Base-by-base conservation (phyloP, 64 coral and sea anemone genomes). In the Stichodactyla helianthus region DNA sequence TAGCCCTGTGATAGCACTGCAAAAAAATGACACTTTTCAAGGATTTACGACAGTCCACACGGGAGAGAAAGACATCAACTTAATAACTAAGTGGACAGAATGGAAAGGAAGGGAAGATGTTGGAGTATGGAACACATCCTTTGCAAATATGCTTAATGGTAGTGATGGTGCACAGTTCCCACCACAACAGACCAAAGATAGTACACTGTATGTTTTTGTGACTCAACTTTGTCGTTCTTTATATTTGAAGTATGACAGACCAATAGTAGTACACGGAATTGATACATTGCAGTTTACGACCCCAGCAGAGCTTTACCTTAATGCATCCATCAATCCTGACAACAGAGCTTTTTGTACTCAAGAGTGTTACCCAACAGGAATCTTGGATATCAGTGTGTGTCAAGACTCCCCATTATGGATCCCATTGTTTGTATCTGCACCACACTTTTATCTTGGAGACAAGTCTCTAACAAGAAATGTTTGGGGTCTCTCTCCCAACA, bases 71-170 rank as follows among this genome's bases (percentile, higher is more conserved):
- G 91, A 88, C 79, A 93, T 99, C 79, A 87, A 68, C 6, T 26
- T 85, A 51, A 56, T 99, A 19, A 88, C 86, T 44, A 67, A 71
- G 20, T 93, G 91, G 88, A 8, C 61, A 51, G 85, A 86, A 53
- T 99, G 97, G 97, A 99, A 95, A 11, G 91, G 86, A 26, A 71
- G 59, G 28, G 52, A 10, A 60, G 63, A 93, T 14, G 61, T 99
- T 25, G 83, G 82, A 22, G 86, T 95, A 55, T 99, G 97, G 97
- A 95, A 95, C 19, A 85, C 93, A 15, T 20, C 15, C 0, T 90
- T 90, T 60, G 90, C 90, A 10, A 99, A 99, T 61, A 99, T 99
- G 97, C 67, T 99, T 6, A 99, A 99, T 93, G 97, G 97, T 8
- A 99, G 93, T 19, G 97, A 99, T 89, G 97, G 97, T 22, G 79